Base-by-base conservation (phyloP, 1,140 invertebrate genomes). In the Aphelenchoides avenae region DNA sequence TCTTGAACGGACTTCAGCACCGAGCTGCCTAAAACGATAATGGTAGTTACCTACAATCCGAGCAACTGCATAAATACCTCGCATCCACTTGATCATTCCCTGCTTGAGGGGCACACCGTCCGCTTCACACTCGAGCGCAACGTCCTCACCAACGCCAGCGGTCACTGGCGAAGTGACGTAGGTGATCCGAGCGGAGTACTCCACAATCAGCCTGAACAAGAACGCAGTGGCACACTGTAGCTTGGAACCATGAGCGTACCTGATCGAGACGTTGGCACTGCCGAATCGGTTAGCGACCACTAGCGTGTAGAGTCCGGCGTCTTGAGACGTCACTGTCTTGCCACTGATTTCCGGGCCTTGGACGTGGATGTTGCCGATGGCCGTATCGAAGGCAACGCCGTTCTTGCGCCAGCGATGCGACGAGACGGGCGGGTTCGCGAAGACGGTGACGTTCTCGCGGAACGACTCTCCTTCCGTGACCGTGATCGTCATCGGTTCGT, bases 221-320 rank as follows among this genome's bases (percentile, higher is more conserved):
- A 49, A 43, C 13, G 24, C n/a, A n/a, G n/a, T n/a, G n/a, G n/a
- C n/a, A n/a, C n/a, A n/a, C n/a, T n/a, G n/a, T n/a, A n/a, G n/a
- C n/a, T n/a, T n/a, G n/a, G n/a, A n/a, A n/a, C n/a, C n/a, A n/a
- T n/a, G n/a, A n/a, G 87, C 86, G 34, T 95, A 80, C 39, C 86
- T 86, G 52, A 95, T 84, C 62, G 86, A 86, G 34, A 87, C 83
- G 43, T 83, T 83, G 0, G 86, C 85, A n/a, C 84, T 83, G 22
- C 92, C 93, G 78, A 92, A 87, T 9, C 84, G 84, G 79, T 97
- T 97, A 46, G 84, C 82, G 9, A 90, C 91, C 65, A 89, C 86
- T 62, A 89, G 86, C 9, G 85, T 85, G 77, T 94, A 97, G 29
- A 86, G 83, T 0, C 91, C 93, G 3, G 87, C 85, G 76, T 95